phyloP scores from a whole-genome alignment of 2,888 invertebrate genomes.

The Ormyrus labotus region DNA sequence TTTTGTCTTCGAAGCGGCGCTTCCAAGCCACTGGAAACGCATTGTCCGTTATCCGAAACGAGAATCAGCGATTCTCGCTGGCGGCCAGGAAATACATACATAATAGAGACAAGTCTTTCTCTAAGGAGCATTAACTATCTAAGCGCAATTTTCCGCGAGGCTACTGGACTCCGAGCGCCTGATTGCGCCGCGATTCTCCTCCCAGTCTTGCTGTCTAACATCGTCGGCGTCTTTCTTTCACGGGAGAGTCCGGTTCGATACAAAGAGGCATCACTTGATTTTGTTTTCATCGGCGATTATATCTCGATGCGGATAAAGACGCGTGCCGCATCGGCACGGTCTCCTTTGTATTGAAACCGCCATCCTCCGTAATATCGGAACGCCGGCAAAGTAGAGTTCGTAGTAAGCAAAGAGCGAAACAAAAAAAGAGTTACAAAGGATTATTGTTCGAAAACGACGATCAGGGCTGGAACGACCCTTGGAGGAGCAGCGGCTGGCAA shows the following conservation, averaged over 20 bases:
- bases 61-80: conserved; percentile 58
- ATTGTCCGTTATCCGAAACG: conserved; percentile 33
- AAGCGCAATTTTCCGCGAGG: conserved; percentile 33
- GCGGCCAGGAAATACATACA: background rate
- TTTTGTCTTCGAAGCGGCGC: background rate
- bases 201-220: conserved; percentile 35
- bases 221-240: conserved; percentile 30
- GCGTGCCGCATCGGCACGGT: conserved; percentile 4
- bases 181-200: conserved; percentile 24
- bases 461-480: conserved; percentile 23
- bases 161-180: conserved; percentile 27
- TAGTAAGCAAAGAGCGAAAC: background rate
- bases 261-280: conserved; percentile 44
- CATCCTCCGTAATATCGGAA: conserved; percentile 50
- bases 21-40: conserved; percentile 6
- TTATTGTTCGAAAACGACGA: conserved; percentile 41
- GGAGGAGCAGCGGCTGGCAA: conserved; percentile 26
- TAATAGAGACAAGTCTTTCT: conserved; percentile 2
- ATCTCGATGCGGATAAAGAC: background rate
- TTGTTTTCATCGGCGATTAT: too few species aligned
- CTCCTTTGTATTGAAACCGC: conserved; percentile 56
- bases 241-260: conserved; percentile 57
- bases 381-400: conserved; percentile 3
- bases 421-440: background rate
- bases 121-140: conserved; percentile 15